phyloP scores from a whole-genome alignment of 35 echinoderm and acorn worm genomes.

The Acanthaster planci region DNA sequence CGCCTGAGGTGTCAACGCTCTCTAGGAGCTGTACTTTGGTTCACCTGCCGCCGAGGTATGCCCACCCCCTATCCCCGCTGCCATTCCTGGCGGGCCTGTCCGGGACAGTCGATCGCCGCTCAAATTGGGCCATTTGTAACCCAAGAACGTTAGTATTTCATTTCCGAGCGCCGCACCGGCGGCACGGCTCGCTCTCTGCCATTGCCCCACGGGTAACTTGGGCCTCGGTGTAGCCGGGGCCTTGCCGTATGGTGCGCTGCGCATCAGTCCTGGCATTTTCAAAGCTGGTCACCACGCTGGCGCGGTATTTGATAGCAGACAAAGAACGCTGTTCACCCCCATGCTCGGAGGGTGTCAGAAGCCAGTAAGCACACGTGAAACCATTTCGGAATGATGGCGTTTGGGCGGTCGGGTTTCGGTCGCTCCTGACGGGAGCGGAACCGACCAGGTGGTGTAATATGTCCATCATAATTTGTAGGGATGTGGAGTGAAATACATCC shows the following conservation, averaged over 20 bases:
- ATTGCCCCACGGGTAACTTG: not conserved
- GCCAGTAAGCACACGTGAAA: not conserved
- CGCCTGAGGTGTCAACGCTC: slow-evolving; percentile 20
- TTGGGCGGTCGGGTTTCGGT: slow-evolving; percentile 6
- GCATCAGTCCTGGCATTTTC: too few species aligned
- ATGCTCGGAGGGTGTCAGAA: not conserved
- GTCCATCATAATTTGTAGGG: not conserved
- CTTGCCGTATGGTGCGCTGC: too few species aligned
- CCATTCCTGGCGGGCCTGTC: slow-evolving; percentile 15
- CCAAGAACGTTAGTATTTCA: slow-evolving; percentile 23
- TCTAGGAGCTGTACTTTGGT: not conserved
- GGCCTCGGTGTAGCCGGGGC: not conserved
- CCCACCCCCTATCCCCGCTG: not conserved
- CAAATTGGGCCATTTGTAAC: slow-evolving; percentile 28
- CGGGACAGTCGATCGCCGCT: slow-evolving; percentile 11
- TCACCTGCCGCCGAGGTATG: slow-evolving; percentile 22
- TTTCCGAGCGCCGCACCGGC: not conserved
- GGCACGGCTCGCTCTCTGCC: not conserved
- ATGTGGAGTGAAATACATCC: not conserved
- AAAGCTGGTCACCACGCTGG: too few species aligned
- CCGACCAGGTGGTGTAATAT: slow-evolving; percentile 12
- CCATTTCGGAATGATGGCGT: slow-evolving; percentile 1
- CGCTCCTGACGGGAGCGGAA: not conserved
- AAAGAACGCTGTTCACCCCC: not conserved
- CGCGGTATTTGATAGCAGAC: too few species aligned